Percentiles rank a stretch among this genome's conserved stretches.
Conservation (phyloP, 2,797 vertebrate genomes). For the Phylloscopus collybita region DNA sequence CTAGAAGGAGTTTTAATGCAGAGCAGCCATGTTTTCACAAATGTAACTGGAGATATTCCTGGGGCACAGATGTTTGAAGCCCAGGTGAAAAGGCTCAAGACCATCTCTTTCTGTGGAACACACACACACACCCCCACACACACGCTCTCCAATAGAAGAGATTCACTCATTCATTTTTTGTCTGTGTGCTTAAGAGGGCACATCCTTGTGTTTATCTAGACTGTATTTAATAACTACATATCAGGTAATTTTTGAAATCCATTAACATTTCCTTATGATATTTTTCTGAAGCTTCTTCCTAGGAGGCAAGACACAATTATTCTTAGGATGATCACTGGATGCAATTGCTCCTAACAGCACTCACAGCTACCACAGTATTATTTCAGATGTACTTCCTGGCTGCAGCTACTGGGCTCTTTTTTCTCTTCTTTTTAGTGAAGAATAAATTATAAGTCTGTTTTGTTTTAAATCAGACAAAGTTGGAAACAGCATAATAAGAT, state of each 20-base stretch:
- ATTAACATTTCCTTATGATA: not conserved
- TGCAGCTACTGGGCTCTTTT: not conserved
- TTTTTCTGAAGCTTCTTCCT: not conserved
- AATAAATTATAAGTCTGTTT: not conserved
- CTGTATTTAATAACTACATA: not conserved
- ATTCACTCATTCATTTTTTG: accelerated
- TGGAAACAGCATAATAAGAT: conserved; percentile 11
- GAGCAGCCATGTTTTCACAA: not conserved
- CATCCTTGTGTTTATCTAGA: not conserved
- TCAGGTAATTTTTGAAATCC: not conserved
- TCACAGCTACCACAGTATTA: not conserved
- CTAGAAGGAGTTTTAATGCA: not conserved
- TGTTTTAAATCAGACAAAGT: not conserved
- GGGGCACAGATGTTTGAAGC: not conserved
- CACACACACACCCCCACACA: not conserved
- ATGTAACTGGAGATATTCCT: not conserved
- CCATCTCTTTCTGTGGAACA: not conserved
- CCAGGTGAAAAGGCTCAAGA: not conserved
- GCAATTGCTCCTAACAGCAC: not conserved
- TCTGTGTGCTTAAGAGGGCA: not conserved
- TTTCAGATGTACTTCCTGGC: not conserved
- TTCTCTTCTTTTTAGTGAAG: not conserved
- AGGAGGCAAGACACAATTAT: not conserved
- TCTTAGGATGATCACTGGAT: not conserved
- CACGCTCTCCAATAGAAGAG: not conserved